phyloP scores from a whole-genome alignment of 2,113 vertebrate species.

The Cacatua alba region DNA sequence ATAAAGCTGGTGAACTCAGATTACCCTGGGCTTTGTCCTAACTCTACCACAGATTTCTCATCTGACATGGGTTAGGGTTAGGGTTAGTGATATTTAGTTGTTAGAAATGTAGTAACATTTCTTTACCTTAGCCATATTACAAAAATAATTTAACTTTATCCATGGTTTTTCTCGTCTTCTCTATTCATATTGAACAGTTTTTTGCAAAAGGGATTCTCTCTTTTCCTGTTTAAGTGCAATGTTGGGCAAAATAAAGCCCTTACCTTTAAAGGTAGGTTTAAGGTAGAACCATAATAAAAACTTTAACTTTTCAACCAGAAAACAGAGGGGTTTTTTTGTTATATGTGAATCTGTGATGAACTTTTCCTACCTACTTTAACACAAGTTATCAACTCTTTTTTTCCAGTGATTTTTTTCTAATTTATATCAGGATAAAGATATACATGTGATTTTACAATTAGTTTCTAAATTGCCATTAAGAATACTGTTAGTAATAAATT shows the following conservation, averaged over 20 bases:
- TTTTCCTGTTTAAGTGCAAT: neutral
- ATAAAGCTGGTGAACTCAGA: neutral
- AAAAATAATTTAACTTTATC: neutral
- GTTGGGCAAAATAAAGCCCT: neutral
- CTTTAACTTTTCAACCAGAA: neutral
- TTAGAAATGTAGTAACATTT: neutral
- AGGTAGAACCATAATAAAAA: neutral
- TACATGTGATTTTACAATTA: neutral
- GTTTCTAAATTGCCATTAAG: neutral
- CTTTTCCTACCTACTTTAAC: neutral
- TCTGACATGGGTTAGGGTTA: neutral
- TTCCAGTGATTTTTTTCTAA: neutral
- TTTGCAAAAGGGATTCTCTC: neutral
- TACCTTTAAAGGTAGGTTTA: neutral
- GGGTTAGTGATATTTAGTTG: neutral
- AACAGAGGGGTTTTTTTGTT: neutral
- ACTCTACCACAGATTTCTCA: neutral
- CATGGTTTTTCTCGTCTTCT: neutral
- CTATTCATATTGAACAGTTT: neutral
- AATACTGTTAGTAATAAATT: neutral
- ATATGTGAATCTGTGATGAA: neutral
- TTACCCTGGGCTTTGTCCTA: neutral
- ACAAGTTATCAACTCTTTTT: neutral
- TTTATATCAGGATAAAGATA: neutral
- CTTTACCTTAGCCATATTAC: neutral